These are phyloP conservation scores for Psephotus haematonotus DNA, from an alignment of 2,113 vertebrate genomes.

Conservation along the genomic window DNA sequence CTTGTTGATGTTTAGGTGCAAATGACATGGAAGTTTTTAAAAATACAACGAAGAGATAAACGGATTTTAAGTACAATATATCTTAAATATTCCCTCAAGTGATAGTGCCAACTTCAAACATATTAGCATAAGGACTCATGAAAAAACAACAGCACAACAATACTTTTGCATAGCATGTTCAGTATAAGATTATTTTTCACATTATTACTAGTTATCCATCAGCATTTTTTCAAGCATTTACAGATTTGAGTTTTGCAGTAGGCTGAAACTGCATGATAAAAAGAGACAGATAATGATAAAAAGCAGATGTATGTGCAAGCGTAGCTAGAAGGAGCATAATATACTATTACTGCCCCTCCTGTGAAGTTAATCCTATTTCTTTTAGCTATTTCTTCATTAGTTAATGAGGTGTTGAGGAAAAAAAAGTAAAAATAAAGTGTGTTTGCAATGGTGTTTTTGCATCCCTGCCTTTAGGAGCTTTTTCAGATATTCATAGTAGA, in stretches of 20 bases:
- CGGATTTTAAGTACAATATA: slow-evolving; percentile 10
- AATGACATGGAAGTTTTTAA: slow-evolving; percentile 10
- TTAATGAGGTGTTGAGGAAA: slow-evolving; percentile 71
- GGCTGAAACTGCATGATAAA: slow-evolving; percentile 73
- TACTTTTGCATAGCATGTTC: slow-evolving; percentile 44
- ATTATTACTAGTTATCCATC: slow-evolving; percentile 66
- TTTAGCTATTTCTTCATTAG: slow-evolving; percentile 79
- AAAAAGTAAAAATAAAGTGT: neutral
- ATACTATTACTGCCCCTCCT: slow-evolving; percentile 65
- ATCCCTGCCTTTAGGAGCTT: slow-evolving; percentile 72
- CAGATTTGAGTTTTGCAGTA: slow-evolving; percentile 64
- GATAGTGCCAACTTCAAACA: slow-evolving; percentile 50
- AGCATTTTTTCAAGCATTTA: slow-evolving; percentile 67
- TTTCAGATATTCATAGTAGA: slow-evolving; percentile 73
- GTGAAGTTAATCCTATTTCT: slow-evolving; percentile 78
- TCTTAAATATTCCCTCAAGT: slow-evolving; percentile 37
- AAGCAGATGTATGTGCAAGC: slow-evolving; percentile 63
- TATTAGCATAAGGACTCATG: slow-evolving; percentile 10
- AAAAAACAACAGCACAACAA: slow-evolving; percentile 17
- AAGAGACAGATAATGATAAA: slow-evolving; percentile 77
- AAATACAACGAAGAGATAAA: slow-evolving; percentile 8
- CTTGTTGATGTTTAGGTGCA: slow-evolving; percentile 4
- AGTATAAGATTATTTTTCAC: slow-evolving; percentile 65
- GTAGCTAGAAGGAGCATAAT: slow-evolving; percentile 71
- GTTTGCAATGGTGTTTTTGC: slow-evolving; percentile 62